Base-by-base conservation (phyloP, 2,113 vertebrate species). In the Phyllopteryx taeniolatus region DNA sequence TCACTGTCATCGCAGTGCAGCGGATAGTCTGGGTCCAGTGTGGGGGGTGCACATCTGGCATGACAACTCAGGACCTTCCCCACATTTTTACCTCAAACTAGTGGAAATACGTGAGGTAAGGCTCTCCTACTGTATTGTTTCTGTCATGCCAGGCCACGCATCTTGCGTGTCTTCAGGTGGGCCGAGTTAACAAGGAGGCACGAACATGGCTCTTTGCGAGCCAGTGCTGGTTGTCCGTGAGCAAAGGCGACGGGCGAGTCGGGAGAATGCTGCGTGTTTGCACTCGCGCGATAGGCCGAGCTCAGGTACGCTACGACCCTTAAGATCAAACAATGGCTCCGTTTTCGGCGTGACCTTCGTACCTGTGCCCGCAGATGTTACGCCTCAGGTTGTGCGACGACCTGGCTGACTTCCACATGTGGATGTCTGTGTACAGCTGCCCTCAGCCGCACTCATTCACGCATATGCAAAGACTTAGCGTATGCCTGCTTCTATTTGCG, bases 31-130 rank as follows among this genome's bases (percentile, higher is more conserved):
- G 74, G 94, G 95, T 17, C 75, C 79, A 0, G 81, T 96, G 46
- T 81, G 79, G 88, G 93, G 90, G 69, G 66, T 95, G 75, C 87
- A 85, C 67, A 85, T 95, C 69, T 96, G 95, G 95, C 94, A 95
- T 1, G 88, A 94, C 84, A 90, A 90, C 83, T 74, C 75, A 13
- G 94, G 94, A 47, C 63, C 73, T 7, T 92, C 89, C 12, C 92
- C 94, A 0, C 83, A 78, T 75, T 95, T 93, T 93, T 94, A 91
- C 57, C 56, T 96, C 35, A 92, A 90, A 73, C 88, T 90, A 0
- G 81, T 96, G 67, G 83, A 90, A 62, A 93, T 95, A 46, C 81
- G 72, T 72, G 80, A 91, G 86, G 90, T 91, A n/a, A 77, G 42
- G 4, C 9, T 10, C 11, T 1, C 3, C 10, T 42, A 9, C 31